A percentile compares a stretch with the other conserved stretches of the same genome.
Evolutionary conservation across 1,140 invertebrate genomes (phyloP).

Genomic region (Babylonia areolata): DNA sequence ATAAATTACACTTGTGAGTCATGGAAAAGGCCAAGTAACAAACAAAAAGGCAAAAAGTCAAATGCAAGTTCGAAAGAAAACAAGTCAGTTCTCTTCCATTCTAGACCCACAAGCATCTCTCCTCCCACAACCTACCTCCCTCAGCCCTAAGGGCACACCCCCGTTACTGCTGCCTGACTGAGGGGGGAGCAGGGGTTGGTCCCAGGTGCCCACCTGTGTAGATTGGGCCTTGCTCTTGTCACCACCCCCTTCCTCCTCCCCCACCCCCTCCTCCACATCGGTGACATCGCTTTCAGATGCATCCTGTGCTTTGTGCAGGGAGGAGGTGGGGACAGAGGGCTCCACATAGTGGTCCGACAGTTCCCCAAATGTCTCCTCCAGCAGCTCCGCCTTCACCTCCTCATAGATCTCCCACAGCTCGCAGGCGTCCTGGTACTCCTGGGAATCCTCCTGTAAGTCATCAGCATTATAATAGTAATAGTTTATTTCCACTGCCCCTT

Average conservation of each 20-base stretch:
- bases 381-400: constrained; percentile 72
- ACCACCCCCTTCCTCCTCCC: constrained; percentile 42
- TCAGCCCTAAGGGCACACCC: background rate
- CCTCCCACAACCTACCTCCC: background rate
- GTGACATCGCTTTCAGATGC: constrained; percentile 38
- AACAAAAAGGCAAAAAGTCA: no score
- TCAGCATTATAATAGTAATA: no score
- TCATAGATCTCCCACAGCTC: constrained; percentile 92
- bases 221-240: background rate
- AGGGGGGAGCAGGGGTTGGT: background rate
- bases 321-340: constrained; percentile 27
- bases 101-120: background rate
- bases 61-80: no score
- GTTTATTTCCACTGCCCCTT: no score
- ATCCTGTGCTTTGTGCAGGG: constrained; percentile 22
- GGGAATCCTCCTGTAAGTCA: constrained; percentile 83
- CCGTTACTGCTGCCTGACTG: background rate
- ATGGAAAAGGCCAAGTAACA: no score
- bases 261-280: constrained; percentile 49
- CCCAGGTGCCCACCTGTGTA: background rate
- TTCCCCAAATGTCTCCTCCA: constrained; percentile 71
- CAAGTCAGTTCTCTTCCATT: background rate
- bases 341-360: constrained; percentile 29
- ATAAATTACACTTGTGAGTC: no score
- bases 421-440: constrained; percentile 93